Evolutionary conservation across 2,797 vertebrate species (phyloP).

Genomic region (Enteromius viviparus): DNA sequence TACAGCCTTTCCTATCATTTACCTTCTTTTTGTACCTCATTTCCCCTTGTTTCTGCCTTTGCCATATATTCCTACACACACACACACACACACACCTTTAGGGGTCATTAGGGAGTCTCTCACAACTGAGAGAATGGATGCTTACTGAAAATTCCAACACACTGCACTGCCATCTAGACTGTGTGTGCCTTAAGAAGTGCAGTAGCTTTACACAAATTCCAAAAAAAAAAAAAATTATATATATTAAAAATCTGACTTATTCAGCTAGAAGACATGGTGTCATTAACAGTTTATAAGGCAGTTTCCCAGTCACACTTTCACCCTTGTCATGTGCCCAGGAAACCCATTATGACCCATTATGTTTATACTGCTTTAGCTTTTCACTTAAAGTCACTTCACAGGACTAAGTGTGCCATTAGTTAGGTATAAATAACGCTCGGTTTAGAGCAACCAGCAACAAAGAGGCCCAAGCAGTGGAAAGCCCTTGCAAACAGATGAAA

Average conservation of each 20-base stretch:
- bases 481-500: constrained; percentile 48
- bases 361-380: constrained; percentile 39
- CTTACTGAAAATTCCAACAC: neutral
- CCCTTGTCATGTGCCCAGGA: neutral
- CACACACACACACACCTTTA: too few species aligned
- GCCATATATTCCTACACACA: neutral
- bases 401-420: constrained; percentile 22
- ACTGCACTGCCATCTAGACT: neutral
- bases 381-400: constrained; percentile 32
- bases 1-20: neutral
- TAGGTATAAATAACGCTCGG: constrained; percentile 12
- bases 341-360: constrained; percentile 30
- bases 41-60: neutral
- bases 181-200: neutral
- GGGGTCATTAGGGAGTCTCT: neutral
- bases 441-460: constrained; percentile 41
- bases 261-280: neutral
- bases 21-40: neutral
- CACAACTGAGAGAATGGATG: neutral
- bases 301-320: constrained; percentile 26
- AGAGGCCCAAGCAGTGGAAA: constrained; percentile 29
- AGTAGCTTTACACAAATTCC: neutral
- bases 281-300: constrained; percentile 24
- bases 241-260: neutral
- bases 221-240: neutral